Percentiles rank a stretch among this genome's conserved stretches.
Evolutionary conservation across 2,888 invertebrate species (phyloP).

Genomic region (Mystacides longicornis): DNA sequence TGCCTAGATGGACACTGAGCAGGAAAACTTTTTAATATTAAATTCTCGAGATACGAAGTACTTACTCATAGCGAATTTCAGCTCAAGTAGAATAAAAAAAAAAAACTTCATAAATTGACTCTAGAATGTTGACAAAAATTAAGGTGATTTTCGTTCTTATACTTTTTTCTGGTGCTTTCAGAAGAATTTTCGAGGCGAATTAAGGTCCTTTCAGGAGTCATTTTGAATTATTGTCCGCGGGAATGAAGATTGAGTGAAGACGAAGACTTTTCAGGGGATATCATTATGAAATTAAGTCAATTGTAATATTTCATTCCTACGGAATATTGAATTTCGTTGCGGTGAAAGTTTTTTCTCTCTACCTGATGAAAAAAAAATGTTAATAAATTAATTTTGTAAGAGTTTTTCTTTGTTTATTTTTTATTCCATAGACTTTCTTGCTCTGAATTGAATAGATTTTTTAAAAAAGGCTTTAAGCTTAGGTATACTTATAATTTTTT

Average conservation of each 20-base stretch:
- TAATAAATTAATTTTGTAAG: too few relatives aligned
- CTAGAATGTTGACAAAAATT: constrained; percentile 10
- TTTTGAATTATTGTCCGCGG: neutral
- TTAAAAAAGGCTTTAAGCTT: too few relatives aligned
- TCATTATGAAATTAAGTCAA: neutral
- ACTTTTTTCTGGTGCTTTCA: neutral
- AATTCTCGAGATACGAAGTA: constrained; percentile 20
- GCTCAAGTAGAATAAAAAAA: too few relatives aligned
- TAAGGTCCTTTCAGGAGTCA: constrained; percentile 1
- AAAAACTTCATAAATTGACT: constrained; percentile 13
- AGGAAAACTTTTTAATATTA: constrained; percentile 20
- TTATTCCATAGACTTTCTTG: too few relatives aligned
- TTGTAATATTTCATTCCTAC: neutral
- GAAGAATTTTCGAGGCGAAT: neutral
- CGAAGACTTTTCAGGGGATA: too few relatives aligned
- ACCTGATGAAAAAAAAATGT: too few relatives aligned
- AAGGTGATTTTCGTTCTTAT: neutral
- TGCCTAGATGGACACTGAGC: constrained; percentile 11
- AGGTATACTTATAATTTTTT: too few relatives aligned
- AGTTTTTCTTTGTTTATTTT: too few relatives aligned
- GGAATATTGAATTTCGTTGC: neutral
- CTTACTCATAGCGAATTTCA: constrained; percentile 16
- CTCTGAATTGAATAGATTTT: too few relatives aligned
- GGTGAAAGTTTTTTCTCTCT: neutral
- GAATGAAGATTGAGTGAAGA: neutral